These are phyloP conservation scores for Motacilla alba DNA, from an alignment of 2,113 vertebrate species.

Conservation along the genomic window DNA sequence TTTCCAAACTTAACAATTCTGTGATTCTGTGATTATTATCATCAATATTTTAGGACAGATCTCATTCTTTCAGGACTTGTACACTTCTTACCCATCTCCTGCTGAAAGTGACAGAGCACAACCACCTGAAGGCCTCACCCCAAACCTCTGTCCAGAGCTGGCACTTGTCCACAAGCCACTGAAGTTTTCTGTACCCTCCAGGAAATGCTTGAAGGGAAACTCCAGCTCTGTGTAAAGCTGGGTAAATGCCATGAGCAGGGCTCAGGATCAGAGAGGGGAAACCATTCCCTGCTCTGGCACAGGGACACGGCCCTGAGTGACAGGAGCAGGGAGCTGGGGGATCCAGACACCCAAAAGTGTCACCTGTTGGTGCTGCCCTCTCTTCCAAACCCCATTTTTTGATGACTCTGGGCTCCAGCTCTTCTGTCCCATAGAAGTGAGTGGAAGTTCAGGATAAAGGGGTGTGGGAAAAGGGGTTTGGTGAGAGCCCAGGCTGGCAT, in stretches of 20 bases:
- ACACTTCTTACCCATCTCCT: neutral
- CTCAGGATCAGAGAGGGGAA: neutral
- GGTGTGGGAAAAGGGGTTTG: neutral
- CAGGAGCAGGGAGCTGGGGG: neutral
- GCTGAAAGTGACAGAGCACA: neutral
- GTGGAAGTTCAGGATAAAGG: neutral
- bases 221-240: neutral
- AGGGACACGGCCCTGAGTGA: neutral
- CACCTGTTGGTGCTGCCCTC: neutral
- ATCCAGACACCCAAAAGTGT: neutral
- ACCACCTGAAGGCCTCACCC: neutral
- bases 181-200: neutral
- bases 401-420: neutral
- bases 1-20: neutral
- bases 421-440: neutral
- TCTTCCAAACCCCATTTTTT: neutral
- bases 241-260: accelerated
- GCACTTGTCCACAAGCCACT: neutral
- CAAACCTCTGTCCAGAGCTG: neutral
- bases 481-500: too few species aligned
- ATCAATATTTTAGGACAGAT: neutral
- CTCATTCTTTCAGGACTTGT: neutral
- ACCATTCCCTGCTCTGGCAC: neutral
- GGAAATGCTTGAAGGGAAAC: neutral
- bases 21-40: neutral